Evolutionary conservation across 2,797 vertebrate species (phyloP), one percentile per base, ranked within the genome.

Genomic region (Acropternis orthonyx): DNA sequence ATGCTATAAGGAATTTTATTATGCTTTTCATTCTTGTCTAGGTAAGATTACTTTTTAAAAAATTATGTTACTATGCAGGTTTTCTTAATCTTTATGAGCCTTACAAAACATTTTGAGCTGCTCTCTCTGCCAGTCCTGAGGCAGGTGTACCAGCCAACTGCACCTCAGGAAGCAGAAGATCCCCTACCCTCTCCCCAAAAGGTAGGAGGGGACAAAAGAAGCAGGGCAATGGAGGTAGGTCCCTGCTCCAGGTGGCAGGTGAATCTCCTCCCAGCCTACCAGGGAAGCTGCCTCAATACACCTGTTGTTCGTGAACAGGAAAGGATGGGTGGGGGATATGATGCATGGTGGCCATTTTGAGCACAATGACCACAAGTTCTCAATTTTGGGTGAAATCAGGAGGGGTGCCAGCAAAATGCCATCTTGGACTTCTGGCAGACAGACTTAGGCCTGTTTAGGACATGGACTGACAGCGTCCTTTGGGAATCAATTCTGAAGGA

Each of bases 181-280:
- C 5, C 16, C 54, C 61, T 17, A 32, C 14, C 7, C 14, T 63
- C 11, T 2, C 7, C 23, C 22, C 11, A 69, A 51, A 1, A 37
- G 9, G 28, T 17, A 76, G 49, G n/a, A 89, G 9, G 11, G 7
- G 16, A 69, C n/a, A 14, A 49, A 63, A 69, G 36, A 76, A 24
- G 49, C 6, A 36, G 15, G 16, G 54, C 23, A 82, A 68, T 24
- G 32, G 8, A 49, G 13, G 19, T 6, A 56, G 23, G 6, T 8
- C 10, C 10, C 19, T 32, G 15, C 11, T 48, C 1, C 0, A 17
- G 15, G 8, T 22, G 5, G 12, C 63, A 56, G 43, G 16, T 44
- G 11, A 59, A 73, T 66, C 11, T 17, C 24, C 28, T 79, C 44
- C 37, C n/a, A 43, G 4, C 6, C 44, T 18, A 26, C 13, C 11